phyloP scores from a whole-genome alignment of 2,797 vertebrate genomes.

The Hybognathus amarus region DNA sequence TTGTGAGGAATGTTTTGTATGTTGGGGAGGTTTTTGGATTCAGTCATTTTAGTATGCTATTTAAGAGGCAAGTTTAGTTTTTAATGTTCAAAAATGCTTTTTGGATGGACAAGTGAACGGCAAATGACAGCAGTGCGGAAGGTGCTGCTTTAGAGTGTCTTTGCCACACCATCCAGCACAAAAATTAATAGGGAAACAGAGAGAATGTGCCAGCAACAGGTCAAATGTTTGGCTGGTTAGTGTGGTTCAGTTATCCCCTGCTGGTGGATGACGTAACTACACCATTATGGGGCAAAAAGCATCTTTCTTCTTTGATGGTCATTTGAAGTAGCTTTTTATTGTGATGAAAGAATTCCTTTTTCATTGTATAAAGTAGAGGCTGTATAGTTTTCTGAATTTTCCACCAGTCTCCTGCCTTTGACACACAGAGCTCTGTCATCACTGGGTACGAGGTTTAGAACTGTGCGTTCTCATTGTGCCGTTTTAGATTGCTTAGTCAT shows the following conservation, averaged over 20 bases:
- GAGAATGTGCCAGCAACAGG: neutral
- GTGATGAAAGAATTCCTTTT: neutral
- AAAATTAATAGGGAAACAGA: neutral
- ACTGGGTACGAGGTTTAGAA: neutral
- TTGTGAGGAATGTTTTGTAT: slow-evolving; percentile 28
- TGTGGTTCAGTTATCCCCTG: slow-evolving; percentile 20
- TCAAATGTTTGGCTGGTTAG: neutral
- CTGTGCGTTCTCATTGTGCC: neutral
- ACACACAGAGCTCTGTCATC: neutral
- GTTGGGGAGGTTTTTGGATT: neutral
- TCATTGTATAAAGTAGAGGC: neutral
- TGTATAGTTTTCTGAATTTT: neutral
- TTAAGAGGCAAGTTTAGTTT: neutral
- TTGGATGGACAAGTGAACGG: neutral
- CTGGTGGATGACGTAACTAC: slow-evolving; percentile 20
- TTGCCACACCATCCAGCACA: neutral
- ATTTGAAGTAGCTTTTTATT: neutral
- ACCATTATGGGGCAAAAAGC: slow-evolving; percentile 3
- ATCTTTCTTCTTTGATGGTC: slow-evolving; percentile 5
- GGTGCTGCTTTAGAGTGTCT: neutral
- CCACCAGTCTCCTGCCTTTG: neutral
- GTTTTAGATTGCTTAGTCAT: neutral
- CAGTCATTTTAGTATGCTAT: neutral
- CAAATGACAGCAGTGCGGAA: neutral
- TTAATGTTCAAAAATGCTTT: neutral